A percentile compares a stretch with the other conserved stretches of the same genome.
These are phyloP conservation scores for Sinocyclocheilus maitianheensis DNA, from an alignment of 2,113 vertebrate genomes.

Conservation along the genomic window DNA sequence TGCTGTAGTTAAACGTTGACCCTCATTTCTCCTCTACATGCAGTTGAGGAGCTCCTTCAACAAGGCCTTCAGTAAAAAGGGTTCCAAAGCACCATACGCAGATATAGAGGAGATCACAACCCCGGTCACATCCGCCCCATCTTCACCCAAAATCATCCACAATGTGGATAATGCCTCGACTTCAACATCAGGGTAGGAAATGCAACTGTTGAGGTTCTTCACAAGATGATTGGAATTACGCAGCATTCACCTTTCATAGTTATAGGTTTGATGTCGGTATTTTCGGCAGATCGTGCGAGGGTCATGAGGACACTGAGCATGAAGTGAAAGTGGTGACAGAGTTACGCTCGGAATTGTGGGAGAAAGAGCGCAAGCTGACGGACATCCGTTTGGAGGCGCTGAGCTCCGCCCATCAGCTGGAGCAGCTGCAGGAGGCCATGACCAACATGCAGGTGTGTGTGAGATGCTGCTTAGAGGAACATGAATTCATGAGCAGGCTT, in stretches of 20 bases:
- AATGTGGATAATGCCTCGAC: slow-evolving; percentile 73
- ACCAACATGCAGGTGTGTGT: slow-evolving; percentile 91
- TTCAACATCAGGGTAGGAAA: slow-evolving; percentile 77
- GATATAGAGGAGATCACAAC: slow-evolving; percentile 97
- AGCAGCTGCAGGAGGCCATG: slow-evolving; percentile 96
- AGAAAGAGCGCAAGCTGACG: slow-evolving; percentile 96
- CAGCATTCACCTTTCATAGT: no score
- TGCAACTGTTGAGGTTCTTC: neutral
- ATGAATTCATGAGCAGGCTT: no score
- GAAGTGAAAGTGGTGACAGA: slow-evolving; percentile 92
- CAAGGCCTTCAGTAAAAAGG: slow-evolving; percentile 98
- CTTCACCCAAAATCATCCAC: slow-evolving; percentile 89
- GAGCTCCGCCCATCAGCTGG: slow-evolving; percentile 93
- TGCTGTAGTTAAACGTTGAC: neutral
- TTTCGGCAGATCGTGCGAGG: slow-evolving; percentile 62
- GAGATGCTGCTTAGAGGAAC: no score
- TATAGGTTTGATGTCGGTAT: neutral
- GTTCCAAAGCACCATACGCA: slow-evolving; percentile 89
- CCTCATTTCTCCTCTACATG: slow-evolving; percentile 1
- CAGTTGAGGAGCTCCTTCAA: slow-evolving; percentile 97
- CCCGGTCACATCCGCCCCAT: slow-evolving; percentile 91
- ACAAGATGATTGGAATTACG: neutral
- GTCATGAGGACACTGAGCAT: slow-evolving; percentile 67
- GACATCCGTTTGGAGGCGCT: slow-evolving; percentile 95
- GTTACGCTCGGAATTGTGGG: slow-evolving; percentile 94